phyloP scores from a whole-genome alignment of 2,797 vertebrate species.

The Gallinago stenura region DNA sequence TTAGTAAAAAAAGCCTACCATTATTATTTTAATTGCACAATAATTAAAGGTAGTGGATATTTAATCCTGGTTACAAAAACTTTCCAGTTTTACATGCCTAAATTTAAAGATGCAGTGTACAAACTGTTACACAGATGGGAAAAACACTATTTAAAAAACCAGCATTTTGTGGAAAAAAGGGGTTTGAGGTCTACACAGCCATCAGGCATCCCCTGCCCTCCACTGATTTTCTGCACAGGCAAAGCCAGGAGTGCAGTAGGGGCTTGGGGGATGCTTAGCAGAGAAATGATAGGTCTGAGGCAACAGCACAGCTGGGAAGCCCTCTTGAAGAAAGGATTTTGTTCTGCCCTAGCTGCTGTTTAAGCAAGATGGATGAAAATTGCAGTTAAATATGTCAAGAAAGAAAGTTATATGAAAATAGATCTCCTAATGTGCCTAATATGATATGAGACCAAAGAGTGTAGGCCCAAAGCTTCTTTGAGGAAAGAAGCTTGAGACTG shows the following conservation, averaged over 20 bases:
- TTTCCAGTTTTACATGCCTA: neutral
- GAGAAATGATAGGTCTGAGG: neutral
- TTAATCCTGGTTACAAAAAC: neutral
- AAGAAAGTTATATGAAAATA: neutral
- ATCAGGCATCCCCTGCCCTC: neutral
- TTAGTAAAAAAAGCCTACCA: neutral
- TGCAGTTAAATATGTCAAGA: neutral
- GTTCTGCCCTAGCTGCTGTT: neutral
- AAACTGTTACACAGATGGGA: neutral
- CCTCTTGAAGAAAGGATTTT: neutral
- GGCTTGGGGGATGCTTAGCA: neutral
- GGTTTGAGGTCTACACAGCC: neutral
- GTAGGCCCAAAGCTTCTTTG: neutral
- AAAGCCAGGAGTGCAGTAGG: neutral
- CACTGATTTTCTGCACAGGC: neutral
- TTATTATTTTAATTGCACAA: slow-evolving; percentile 16
- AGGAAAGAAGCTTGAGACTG: neutral
- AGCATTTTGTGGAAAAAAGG: neutral
- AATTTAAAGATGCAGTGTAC: neutral
- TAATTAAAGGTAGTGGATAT: neutral
- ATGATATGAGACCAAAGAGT: neutral
- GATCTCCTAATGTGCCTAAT: neutral
- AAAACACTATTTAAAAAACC: neutral
- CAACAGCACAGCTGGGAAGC: neutral
- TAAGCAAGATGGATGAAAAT: neutral